phyloP scores from a whole-genome alignment of 2,797 vertebrate species.

The Chelon labrosus region DNA sequence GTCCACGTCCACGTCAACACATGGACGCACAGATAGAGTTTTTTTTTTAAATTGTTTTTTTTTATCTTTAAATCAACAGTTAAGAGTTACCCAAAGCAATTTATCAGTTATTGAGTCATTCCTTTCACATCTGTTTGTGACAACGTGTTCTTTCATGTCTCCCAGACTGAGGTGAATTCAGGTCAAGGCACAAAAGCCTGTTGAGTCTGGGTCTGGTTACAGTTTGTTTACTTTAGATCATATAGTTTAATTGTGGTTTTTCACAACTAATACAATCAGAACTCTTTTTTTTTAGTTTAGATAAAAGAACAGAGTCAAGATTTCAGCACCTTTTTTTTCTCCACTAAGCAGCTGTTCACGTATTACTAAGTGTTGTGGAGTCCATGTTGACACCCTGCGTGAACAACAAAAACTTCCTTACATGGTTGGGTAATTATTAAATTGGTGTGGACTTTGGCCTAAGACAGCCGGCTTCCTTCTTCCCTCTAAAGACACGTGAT shows the following conservation, averaged over 20 bases:
- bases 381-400: not conserved
- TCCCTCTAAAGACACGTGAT: not conserved
- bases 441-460: not conserved
- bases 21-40: too few relatives aligned
- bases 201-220: slow-evolving; percentile 4
- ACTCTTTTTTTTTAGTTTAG: accelerated
- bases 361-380: too few relatives aligned
- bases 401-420: not conserved
- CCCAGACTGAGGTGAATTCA: slow-evolving; percentile 29
- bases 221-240: too few relatives aligned
- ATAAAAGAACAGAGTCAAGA: not conserved
- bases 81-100: accelerated
- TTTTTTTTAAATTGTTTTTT: too few relatives aligned
- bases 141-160: not conserved
- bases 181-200: slow-evolving; percentile 32
- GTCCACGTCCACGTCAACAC: slow-evolving; percentile 66
- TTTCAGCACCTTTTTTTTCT: not conserved
- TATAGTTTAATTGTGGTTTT: not conserved
- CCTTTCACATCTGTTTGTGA: not conserved
- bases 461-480: not conserved
- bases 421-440: not conserved
- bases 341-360: too few relatives aligned
- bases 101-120: not conserved
- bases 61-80: not conserved
- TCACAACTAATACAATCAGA: not conserved